Evolutionary conservation across 1,140 invertebrate genomes (phyloP).

Genomic region (Bombus huntii): DNA sequence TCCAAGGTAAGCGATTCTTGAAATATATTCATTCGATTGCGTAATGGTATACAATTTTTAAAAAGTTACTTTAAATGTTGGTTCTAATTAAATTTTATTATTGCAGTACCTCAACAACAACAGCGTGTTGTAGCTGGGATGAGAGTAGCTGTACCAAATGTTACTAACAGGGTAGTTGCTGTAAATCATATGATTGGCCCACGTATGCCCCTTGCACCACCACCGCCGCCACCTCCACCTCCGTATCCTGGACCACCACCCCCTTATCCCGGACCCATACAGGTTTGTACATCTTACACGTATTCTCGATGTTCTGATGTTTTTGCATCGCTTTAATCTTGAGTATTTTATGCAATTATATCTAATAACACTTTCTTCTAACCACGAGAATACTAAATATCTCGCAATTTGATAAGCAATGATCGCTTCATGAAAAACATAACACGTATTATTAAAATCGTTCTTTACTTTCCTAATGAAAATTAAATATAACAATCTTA

Average conservation of each 20-base stretch:
- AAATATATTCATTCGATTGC: neutral
- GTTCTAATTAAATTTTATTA: neutral
- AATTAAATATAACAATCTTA: neutral
- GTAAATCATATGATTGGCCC: slow-evolving; percentile 80
- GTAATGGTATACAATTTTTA: neutral
- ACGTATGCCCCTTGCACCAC: slow-evolving; percentile 82
- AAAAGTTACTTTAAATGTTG: too few relatives aligned
- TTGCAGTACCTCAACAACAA: slow-evolving; percentile 70
- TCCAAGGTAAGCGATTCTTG: slow-evolving; percentile 73
- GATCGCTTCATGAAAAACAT: slow-evolving; percentile 25
- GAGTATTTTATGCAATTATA: slow-evolving; percentile 64
- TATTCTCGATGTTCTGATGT: slow-evolving; percentile 54
- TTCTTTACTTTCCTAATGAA: neutral
- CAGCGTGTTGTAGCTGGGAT: slow-evolving; percentile 73
- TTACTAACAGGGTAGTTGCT: slow-evolving; percentile 78
- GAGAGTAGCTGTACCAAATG: slow-evolving; percentile 75
- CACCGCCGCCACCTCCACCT: slow-evolving; percentile 86
- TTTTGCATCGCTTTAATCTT: slow-evolving; percentile 74
- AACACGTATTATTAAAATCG: slow-evolving; percentile 10
- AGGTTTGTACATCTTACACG: slow-evolving; percentile 70
- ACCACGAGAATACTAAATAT: slow-evolving; percentile 42
- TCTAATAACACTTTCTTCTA: slow-evolving; percentile 62
- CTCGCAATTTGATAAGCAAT: slow-evolving; percentile 22
- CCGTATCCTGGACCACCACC: slow-evolving; percentile 86
- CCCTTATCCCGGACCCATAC: slow-evolving; percentile 79